phyloP scores from a whole-genome alignment of 2,888 invertebrate genomes.

The Choristoneura rosaceana region DNA sequence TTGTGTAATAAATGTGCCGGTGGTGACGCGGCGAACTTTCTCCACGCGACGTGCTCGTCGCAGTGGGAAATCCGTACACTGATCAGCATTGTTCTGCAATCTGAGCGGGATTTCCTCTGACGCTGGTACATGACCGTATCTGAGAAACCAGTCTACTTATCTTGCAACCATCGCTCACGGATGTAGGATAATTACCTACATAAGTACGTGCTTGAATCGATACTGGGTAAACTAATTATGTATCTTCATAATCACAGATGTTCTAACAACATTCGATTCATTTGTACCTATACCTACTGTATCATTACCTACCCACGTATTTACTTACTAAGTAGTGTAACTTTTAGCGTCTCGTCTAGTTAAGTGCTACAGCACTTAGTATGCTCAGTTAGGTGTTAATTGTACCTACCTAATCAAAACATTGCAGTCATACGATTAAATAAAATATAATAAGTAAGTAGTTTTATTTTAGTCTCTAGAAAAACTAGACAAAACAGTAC shows the following conservation, averaged over 20 bases:
- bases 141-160: slow-evolving; percentile 17
- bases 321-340: not conserved
- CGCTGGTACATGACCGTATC: slow-evolving; percentile 43
- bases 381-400: too few relatives aligned
- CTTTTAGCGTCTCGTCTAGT: too few relatives aligned
- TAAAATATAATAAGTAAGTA: too few relatives aligned
- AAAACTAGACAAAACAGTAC: too few relatives aligned
- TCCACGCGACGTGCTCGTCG: slow-evolving; percentile 53
- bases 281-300: too few relatives aligned
- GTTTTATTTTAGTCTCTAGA: too few relatives aligned
- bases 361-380: too few relatives aligned
- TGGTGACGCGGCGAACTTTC: slow-evolving; percentile 78
- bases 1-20: slow-evolving; percentile 73
- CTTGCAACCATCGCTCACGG: slow-evolving; percentile 5
- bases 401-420: too few relatives aligned
- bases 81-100: slow-evolving; percentile 39
- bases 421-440: too few relatives aligned
- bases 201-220: not conserved
- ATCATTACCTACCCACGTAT: too few relatives aligned
- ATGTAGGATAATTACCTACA: slow-evolving; percentile 1
- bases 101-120: slow-evolving; percentile 66
- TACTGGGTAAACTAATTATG: not conserved
- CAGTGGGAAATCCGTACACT: slow-evolving; percentile 67
- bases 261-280: not conserved
- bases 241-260: not conserved